These are phyloP conservation scores for Saccostrea glomerata DNA, from an alignment of 1,140 invertebrate genomes.

Conservation along the genomic window DNA sequence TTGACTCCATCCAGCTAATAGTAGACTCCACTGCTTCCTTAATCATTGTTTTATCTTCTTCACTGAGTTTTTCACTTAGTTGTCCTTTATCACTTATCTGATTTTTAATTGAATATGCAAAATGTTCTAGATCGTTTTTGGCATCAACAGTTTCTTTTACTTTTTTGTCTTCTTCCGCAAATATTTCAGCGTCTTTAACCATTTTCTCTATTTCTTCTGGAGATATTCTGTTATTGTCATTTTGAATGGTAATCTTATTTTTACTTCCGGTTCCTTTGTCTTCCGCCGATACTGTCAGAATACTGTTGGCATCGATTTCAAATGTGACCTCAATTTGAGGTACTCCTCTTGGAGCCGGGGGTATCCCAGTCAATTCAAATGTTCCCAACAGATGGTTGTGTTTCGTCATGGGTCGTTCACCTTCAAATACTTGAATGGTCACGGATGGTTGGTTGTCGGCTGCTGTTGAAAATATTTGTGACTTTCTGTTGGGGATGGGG, in stretches of 20 bases:
- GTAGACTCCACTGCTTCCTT: conserved; percentile 96
- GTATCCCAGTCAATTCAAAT: conserved; percentile 98
- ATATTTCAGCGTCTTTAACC: conserved; percentile 98
- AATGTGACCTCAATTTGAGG: conserved; percentile 99
- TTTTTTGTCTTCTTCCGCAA: conserved; percentile 98
- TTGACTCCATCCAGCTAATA: conserved; percentile 98
- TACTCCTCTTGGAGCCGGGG: conserved; percentile 96
- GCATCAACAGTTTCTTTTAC: conserved; percentile 96
- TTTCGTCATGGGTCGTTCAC: conserved; percentile 99
- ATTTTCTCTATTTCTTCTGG: conserved; percentile 99
- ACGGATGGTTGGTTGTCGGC: conserved; percentile 99
- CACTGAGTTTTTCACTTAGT: conserved; percentile 93
- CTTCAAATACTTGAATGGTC: conserved; percentile 98
- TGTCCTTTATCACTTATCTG: conserved; percentile 99
- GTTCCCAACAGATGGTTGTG: conserved; percentile 98
- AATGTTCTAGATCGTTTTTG: conserved; percentile 92
- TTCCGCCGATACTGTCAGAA: conserved; percentile 94
- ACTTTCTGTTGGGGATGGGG: conserved; percentile 99
- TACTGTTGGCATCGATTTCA: conserved; percentile 99
- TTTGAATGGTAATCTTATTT: conserved; percentile 99
- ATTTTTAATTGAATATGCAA: conserved; percentile 98
- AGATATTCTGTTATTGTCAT: conserved; percentile 96
- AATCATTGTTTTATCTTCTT: conserved; percentile 96
- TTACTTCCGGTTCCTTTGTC: conserved; percentile 99
- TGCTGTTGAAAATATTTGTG: conserved; percentile 99